Conservation (phyloP, 2,113 vertebrate species). For the Oplegnathus fasciatus region DNA sequence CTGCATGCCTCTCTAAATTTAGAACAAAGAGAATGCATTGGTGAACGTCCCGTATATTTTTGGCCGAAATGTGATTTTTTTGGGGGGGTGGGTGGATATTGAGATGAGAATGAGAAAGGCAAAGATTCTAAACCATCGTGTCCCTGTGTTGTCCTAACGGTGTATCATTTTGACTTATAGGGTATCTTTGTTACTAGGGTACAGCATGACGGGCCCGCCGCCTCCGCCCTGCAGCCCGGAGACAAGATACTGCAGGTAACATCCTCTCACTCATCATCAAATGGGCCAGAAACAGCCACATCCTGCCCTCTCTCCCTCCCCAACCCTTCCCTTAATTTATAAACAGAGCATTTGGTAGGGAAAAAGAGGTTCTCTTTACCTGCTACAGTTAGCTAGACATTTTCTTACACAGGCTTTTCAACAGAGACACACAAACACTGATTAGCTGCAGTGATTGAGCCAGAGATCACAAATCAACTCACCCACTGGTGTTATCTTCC, state of each 20-base stretch:
- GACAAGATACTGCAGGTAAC: constrained; percentile 99
- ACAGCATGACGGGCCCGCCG: constrained; percentile 98
- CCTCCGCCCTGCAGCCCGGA: constrained; percentile 93
- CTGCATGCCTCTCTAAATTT: constrained; percentile 67
- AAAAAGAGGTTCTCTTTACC: background rate
- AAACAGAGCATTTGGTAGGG: constrained; percentile 67
- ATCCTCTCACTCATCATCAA: constrained; percentile 35
- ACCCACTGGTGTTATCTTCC: background rate
- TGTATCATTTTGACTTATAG: constrained; percentile 99
- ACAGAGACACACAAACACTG: background rate
- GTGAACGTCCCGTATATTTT: constrained; percentile 31
- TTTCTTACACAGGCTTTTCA: background rate
- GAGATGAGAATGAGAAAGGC: constrained; percentile 82
- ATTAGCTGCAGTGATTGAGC: background rate
- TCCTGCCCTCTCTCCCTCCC: constrained; percentile 26
- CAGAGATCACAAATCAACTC: background rate
- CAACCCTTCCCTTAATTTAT: constrained; percentile 32
- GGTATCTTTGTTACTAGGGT: constrained; percentile 99
- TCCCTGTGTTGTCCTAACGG: constrained; percentile 94
- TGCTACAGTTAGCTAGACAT: background rate
- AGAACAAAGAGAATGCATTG: constrained; percentile 48
- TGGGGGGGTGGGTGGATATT: constrained; percentile 42
- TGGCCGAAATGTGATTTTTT: constrained; percentile 57
- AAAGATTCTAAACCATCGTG: constrained; percentile 89
- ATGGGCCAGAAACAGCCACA: constrained; percentile 36